These are phyloP conservation scores for Lasioglossum malachurum DNA, from an alignment of 2,888 invertebrate genomes.

Conservation along the genomic window DNA sequence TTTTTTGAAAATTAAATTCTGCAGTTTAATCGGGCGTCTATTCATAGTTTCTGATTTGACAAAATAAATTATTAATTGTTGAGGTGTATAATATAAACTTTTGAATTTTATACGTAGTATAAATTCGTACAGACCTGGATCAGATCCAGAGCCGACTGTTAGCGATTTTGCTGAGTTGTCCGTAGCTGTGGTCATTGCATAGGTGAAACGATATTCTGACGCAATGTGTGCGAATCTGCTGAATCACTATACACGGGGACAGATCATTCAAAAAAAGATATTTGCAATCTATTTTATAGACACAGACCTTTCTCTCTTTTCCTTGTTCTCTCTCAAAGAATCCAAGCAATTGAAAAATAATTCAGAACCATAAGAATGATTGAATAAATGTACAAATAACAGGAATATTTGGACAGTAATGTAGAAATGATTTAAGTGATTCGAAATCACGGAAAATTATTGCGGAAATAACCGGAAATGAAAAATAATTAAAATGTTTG, in stretches of 20 bases:
- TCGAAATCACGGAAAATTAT: too few species aligned
- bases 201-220: not conserved
- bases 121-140: not conserved
- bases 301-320: not conserved
- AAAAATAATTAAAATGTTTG: too few species aligned
- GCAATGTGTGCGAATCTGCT: not conserved
- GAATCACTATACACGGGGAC: not conserved
- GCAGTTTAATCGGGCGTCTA: not conserved
- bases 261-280: not conserved
- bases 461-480: not conserved
- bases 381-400: too few species aligned
- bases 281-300: not conserved
- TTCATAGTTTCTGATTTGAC: not conserved
- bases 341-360: not conserved
- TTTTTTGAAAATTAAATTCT: not conserved
- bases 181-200: not conserved
- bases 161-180: slow-evolving; percentile 3
- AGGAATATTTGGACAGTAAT: too few species aligned
- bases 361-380: not conserved
- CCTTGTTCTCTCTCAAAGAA: not conserved
- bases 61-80: not conserved
- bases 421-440: not conserved
- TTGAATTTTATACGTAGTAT: not conserved
- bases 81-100: not conserved
- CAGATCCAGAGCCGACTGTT: not conserved